Base-by-base conservation (phyloP, 2,797 vertebrate genomes). In the Anas acuta region DNA sequence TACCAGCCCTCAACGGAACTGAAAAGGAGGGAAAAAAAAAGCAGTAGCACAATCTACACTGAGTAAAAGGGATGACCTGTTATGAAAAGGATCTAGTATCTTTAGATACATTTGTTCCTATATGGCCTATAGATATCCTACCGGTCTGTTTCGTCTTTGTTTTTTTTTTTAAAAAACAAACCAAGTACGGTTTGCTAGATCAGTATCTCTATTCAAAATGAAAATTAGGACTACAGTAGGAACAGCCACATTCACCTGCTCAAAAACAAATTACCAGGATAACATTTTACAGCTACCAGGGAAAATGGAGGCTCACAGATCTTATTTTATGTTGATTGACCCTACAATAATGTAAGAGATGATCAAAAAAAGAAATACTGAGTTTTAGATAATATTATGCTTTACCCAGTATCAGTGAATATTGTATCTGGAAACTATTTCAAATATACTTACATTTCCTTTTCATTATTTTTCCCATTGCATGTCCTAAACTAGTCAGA, bases 151-250 rank as follows among this genome's bases (percentile, higher is more conserved):
- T 25, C 11, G 1, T 4, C 47, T 19, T 5, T 9, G 25, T 45
- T 20, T 6, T 19, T 32, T 61, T 39, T 39, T 39, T 53, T 47
- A 0, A 73, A 89, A 75, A 14, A 81, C 21, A 86, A 89, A 89
- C 73, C n/a, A 93, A 80, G 23, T 57, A 77, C 39, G 54, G 41
- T 20, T 61, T 86, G 9, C 23, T 30, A 84, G 85, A 93, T 82
- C 74, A 82, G 11, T 58, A 86, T 57, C 74, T 71, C 45, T 82
- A 76, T 71, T 93, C 64, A 87, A 79, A 92, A 73, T 54, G 39
- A 90, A 97, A 91, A 84, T 72, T 19, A 75, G 35, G 43, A 86
- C 53, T 86, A 88, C 70, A 90, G 10, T 78, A 94, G 62, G 37
- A 88, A 73, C 22, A 91, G 64, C n/a, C 64, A 86, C 11, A 11